These are phyloP conservation scores for Pseudochromis fuscus DNA, from an alignment of 2,797 vertebrate genomes.

Conservation along the genomic window DNA sequence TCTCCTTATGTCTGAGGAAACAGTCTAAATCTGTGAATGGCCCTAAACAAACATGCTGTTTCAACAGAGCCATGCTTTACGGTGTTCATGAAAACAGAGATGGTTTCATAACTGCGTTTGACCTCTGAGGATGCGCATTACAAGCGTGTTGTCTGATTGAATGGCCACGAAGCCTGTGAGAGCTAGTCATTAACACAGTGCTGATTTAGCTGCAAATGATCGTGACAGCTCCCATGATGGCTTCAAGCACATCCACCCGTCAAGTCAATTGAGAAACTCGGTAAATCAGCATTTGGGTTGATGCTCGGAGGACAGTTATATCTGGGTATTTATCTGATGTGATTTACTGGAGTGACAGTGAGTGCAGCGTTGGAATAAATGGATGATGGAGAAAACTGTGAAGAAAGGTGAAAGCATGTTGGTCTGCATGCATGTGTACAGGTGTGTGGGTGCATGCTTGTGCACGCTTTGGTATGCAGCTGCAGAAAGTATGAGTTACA, in stretches of 20 bases:
- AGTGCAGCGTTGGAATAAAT: constrained; percentile 35
- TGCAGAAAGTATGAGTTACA: constrained; percentile 23
- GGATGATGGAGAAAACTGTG: constrained; percentile 18
- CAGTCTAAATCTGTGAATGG: no score
- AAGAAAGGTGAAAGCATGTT: constrained; percentile 7
- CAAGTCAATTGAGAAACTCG: constrained; percentile 69
- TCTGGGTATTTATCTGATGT: constrained; percentile 60
- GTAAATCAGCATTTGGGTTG: constrained; percentile 64
- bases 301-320: constrained; percentile 63
- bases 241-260: constrained; percentile 71
- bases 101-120: constrained; percentile 37
- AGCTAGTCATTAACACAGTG: constrained; percentile 62
- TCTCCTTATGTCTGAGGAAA: background rate
- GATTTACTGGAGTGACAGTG: constrained; percentile 50
- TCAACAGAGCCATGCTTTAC: constrained; percentile 20
- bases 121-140: constrained; percentile 56
- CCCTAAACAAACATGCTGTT: constrained; percentile 2
- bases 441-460: constrained; percentile 58
- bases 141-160: constrained; percentile 36
- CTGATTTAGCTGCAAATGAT: constrained; percentile 72
- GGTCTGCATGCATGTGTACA: constrained; percentile 23
- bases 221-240: constrained; percentile 67
- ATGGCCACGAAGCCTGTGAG: constrained; percentile 39
- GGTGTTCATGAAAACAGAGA: constrained; percentile 31
- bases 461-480: constrained; percentile 62